These are phyloP conservation scores for Caenorhabditis latens DNA, from an alignment of 1,140 invertebrate species.

Conservation along the genomic window DNA sequence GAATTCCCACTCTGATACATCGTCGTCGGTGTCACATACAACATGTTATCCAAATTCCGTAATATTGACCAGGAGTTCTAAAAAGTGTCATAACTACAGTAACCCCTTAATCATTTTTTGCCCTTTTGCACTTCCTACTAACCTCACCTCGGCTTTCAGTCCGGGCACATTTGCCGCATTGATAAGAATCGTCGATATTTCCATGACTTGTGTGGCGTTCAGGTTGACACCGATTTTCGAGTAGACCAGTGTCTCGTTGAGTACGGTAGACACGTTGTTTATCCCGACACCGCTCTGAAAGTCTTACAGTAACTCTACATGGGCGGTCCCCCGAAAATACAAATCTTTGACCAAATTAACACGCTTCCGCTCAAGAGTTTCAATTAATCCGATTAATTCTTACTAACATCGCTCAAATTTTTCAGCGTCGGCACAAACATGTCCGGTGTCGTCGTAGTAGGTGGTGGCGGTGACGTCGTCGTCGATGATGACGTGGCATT, in stretches of 20 bases:
- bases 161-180: slow-evolving; percentile 55
- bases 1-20: slow-evolving; percentile 42
- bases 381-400: slow-evolving; percentile 1
- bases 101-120: neutral
- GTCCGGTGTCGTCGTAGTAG: slow-evolving; percentile 1
- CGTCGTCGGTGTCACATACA: slow-evolving; percentile 10
- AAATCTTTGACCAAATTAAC: too few species aligned
- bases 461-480: neutral
- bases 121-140: neutral
- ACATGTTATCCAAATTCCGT: slow-evolving; percentile 52
- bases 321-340: too few species aligned
- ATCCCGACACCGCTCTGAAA: slow-evolving; percentile 49
- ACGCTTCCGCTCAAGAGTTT: too few species aligned
- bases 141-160: slow-evolving; percentile 46
- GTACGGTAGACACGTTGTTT: slow-evolving; percentile 49
- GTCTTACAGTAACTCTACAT: too few species aligned
- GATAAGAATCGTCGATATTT: slow-evolving; percentile 52
- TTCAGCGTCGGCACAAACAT: slow-evolving; percentile 19
- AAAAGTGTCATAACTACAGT: neutral
- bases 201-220: slow-evolving; percentile 34
- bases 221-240: slow-evolving; percentile 36
- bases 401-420: slow-evolving; percentile 59
- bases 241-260: slow-evolving; percentile 52
- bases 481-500: slow-evolving; percentile 18
- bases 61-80: slow-evolving; percentile 43